Base-by-base conservation (phyloP, 2,888 invertebrate genomes). In the Drosophila subquinaria region DNA sequence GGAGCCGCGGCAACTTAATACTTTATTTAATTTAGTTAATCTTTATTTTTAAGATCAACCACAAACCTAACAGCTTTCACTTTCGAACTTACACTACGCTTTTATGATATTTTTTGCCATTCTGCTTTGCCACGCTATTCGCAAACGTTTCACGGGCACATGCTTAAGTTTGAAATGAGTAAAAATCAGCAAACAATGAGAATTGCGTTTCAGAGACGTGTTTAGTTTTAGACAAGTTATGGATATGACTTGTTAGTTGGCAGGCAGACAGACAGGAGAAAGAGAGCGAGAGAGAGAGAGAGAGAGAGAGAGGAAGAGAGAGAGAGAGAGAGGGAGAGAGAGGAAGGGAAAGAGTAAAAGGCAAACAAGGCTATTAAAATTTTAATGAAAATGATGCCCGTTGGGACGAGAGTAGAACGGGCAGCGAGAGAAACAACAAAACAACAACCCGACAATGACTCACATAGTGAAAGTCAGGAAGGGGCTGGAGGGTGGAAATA, bases 331-430 rank as follows among this genome's bases (percentile, higher is more conserved):
- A 13, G 15, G 8, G 15, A 11, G 23, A 6, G 43, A 17, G 3
- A n/a, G 0, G 3, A 30, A 4, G 23, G 4, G 36, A 11, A 9
- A 6, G 33, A 10, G 50, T 1, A 60, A 57, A 43, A 47, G 48
- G 53, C 61, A 55, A 73, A 69, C 67, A 79, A 75, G 78, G 53
- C 87, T 81, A 84, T 87, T 84, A 87, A 89, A 84, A 89, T 81
- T 84, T 84, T 89, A 84, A 89, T 84, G 84, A 84, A 84, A 88
- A 78, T 68, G 84, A 74, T 87, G 87, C 79, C 79, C 87, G 56
- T 47, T 61, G 84, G 84, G 79, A 81, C 66, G 70, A 74, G 57
- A 23, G 23, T 2, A 20, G 2, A 20, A n/a, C n/a, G n/a, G n/a
- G n/a, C n/a, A n/a, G n/a, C 66, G 70, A 74, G 57, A 23, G 17